Conservation (phyloP, 2,113 vertebrate genomes). For the Pseudorectes ferrugineus region DNA sequence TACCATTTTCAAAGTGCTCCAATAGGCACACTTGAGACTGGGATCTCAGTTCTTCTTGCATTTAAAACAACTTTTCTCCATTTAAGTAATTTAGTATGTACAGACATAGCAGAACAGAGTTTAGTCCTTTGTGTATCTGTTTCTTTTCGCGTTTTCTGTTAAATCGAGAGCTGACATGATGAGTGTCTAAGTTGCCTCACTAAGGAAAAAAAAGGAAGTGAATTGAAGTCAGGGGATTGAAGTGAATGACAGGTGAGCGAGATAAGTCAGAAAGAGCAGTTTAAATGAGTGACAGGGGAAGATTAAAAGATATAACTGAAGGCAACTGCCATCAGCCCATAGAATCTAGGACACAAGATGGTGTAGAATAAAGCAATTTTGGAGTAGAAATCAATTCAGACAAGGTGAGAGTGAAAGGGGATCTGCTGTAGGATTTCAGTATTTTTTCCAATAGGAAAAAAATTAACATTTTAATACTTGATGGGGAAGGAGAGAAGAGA, state of each 20-base stretch:
- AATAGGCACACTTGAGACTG: not conserved
- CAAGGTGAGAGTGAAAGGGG: not conserved
- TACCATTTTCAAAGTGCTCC: not conserved
- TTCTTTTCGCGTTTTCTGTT: not conserved
- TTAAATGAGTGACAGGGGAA: conserved; percentile 33
- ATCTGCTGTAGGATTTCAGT: not conserved
- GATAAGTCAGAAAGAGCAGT: conserved; percentile 47
- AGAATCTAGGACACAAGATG: not conserved
- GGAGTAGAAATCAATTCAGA: not conserved
- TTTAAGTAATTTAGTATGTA: not conserved
- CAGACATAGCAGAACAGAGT: not conserved
- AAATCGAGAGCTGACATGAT: not conserved
- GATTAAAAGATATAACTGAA: conserved; percentile 57
- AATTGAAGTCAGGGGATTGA: conserved; percentile 41
- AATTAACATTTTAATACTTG: not conserved
- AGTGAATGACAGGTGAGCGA: conserved; percentile 37
- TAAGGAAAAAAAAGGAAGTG: not conserved
- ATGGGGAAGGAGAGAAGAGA: not conserved
- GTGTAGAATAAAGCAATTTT: not conserved
- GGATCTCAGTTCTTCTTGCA: not conserved
- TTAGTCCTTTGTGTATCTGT: not conserved
- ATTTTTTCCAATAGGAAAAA: not conserved
- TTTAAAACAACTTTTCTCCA: not conserved
- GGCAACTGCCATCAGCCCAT: not conserved
- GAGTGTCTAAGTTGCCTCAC: not conserved